Base-by-base conservation (phyloP, 1,140 invertebrate genomes). In the Orussus abietinus region DNA sequence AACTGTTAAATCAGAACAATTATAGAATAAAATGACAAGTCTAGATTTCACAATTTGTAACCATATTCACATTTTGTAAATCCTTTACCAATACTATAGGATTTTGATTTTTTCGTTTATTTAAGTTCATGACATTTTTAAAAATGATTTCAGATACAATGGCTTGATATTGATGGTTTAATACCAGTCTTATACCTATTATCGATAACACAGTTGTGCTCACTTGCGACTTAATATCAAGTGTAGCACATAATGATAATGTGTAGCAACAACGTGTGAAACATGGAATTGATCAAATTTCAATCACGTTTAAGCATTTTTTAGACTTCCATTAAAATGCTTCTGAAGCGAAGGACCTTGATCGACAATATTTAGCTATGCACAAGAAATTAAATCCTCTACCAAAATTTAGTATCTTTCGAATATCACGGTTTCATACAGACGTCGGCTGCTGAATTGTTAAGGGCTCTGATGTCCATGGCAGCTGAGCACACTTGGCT, bases 381-480 rank as follows among this genome's bases (percentile, higher is more conserved):
- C n/a, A 25, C 6, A 25, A 25, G 22, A 25, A 25, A 7, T n/a
- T 25, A 25, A 25, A 25, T 25, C 6, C 22, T 25, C 6, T n/a
- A 25, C n/a, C 6, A n/a, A 25, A 7, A 7, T 6, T n/a, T 25
- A 7, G 6, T 25, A 25, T 7, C n/a, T 7, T 7, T 7, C 6
- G 22, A 25, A 25, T 7, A 25, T 25, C n/a, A 7, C 6, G n/a
- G 22, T 25, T 25, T 36, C 21, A 36, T n/a, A 36, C 34, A 3
- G 4, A 5, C 2, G 34, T 36, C 18, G 34, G 34, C 21, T 3
- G 6, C 18, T 12, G 2, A 36, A n/a, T 36, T 36, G 9, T 36
- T 20, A 19, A 20, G 4, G 34, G 34, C 13, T 36, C 34, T 36
- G 34, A 15, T 36, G 34, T 36, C n/a, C 34, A n/a, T 18, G 34